Evolutionary conservation across 2,797 vertebrate genomes (phyloP).

Genomic region (Streptopelia turtur): DNA sequence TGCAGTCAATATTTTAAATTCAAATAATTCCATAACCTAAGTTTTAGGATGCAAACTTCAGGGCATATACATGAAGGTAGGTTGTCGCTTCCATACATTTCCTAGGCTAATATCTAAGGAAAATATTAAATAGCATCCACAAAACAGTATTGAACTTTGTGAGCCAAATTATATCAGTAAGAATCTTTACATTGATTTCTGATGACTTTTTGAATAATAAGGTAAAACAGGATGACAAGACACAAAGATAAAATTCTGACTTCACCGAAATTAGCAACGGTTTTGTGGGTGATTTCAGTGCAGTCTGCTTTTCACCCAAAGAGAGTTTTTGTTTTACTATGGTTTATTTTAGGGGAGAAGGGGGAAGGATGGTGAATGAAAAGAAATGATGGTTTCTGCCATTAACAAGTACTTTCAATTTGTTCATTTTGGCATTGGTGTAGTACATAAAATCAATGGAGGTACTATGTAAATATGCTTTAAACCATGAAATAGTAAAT

Average conservation of each 20-base stretch:
- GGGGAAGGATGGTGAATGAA: background rate
- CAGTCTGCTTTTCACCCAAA: background rate
- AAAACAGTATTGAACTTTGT: background rate
- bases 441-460: background rate
- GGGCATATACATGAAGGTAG: background rate
- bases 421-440: background rate
- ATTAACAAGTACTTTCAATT: background rate
- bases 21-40: background rate
- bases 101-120: background rate
- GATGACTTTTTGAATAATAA: background rate
- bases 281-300: background rate
- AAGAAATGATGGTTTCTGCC: background rate
- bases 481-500: background rate
- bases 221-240: background rate
- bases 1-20: background rate
- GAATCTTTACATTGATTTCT: background rate
- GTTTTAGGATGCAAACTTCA: background rate
- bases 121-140: background rate
- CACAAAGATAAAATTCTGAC: background rate
- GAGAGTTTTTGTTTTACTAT: background rate
- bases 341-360: background rate
- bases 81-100: background rate
- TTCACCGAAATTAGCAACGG: background rate
- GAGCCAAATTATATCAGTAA: background rate
- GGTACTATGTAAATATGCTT: background rate